Conservation (phyloP, 1,140 invertebrate genomes). For the Coenobita brevimanus region DNA sequence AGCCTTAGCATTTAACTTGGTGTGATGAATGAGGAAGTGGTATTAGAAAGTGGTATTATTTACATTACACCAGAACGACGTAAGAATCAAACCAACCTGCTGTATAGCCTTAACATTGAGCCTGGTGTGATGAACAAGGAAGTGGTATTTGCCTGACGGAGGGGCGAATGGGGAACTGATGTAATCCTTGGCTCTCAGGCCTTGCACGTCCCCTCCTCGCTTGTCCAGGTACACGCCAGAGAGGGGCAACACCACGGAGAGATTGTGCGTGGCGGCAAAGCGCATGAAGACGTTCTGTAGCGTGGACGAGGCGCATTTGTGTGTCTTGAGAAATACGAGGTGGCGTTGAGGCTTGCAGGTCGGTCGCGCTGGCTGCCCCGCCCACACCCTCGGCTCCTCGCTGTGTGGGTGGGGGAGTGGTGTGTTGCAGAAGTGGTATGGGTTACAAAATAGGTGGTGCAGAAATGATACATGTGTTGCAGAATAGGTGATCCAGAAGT, state of each 20-base stretch:
- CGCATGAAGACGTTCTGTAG: conserved; percentile 75
- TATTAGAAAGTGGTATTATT: too few relatives aligned
- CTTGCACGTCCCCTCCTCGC: conserved; percentile 2
- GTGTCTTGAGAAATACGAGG: conserved; percentile 73
- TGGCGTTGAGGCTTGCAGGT: conserved; percentile 57
- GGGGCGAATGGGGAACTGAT: conserved; percentile 47
- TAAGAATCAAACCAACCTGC: conserved; percentile 48
- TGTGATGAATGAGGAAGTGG: too few relatives aligned
- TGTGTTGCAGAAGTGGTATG: too few relatives aligned
- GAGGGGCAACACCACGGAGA: conserved; percentile 73
- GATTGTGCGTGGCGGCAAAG: conserved; percentile 72
- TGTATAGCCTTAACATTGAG: conserved; percentile 63
- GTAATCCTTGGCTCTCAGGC: conserved; percentile 24
- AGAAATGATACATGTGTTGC: too few relatives aligned
- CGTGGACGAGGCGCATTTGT: conserved; percentile 75
- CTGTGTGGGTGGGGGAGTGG: too few relatives aligned
- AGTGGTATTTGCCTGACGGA: conserved; percentile 56
- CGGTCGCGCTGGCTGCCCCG: neutral
- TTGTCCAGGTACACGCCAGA: conserved; percentile 72
- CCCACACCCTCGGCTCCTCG: conserved; percentile 40
- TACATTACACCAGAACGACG: too few relatives aligned
- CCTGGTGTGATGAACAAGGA: conserved; percentile 68
- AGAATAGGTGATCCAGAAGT: too few relatives aligned
- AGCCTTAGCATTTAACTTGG: too few relatives aligned
- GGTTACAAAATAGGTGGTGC: too few relatives aligned